Evolutionary conservation across 1,140 invertebrate species (phyloP), one percentile per base, ranked within the genome.

Genomic region (Sminthurinus signatus): DNA sequence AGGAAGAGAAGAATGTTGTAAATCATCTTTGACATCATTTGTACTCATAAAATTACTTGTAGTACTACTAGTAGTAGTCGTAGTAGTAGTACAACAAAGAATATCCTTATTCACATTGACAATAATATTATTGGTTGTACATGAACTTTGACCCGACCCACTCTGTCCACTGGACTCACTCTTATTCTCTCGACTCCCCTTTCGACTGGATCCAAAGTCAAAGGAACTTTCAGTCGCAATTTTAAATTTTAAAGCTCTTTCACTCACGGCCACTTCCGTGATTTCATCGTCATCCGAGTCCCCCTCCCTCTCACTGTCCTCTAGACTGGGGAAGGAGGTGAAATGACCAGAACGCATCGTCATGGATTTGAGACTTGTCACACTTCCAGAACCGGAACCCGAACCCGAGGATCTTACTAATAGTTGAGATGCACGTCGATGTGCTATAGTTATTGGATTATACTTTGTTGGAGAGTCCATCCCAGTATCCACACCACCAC

Each of bases 181-280:
- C 29, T 64, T 68, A 29, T 72, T 72, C 42, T 72, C 82, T 0
- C 82, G 81, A 73, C 82, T 82, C 70, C 82, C 83, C 71, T 82
- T 83, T 0, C 82, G 73, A 17, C 74, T 73, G 4, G 29, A 36
- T n/a, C 2, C 12, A 42, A 75, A 69, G 36, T 68, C 64, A 28
- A 73, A 57, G 31, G 68, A 77, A 57, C 82, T 80, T 72, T 87
- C 85, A 0, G 86, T 88, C 14, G 86, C 73, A 62, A 76, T 76
- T 60, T 76, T 76, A 62, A 76, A 75, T 71, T 87, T 88, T 0
- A 87, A 79, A 1, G 87, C 83, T 73, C 86, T 86, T 72, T 88
- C 87, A 54, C 85, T 86, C 54, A 88, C 81, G 70, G 87, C 86
- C 1, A 87, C 87, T 75, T 88, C 86, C 17, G 85, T 88, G 10